A percentile compares a stretch with the other conserved stretches of the same genome.
Evolutionary conservation across 2,113 vertebrate species (phyloP).

Genomic region (Arenaria interpres): DNA sequence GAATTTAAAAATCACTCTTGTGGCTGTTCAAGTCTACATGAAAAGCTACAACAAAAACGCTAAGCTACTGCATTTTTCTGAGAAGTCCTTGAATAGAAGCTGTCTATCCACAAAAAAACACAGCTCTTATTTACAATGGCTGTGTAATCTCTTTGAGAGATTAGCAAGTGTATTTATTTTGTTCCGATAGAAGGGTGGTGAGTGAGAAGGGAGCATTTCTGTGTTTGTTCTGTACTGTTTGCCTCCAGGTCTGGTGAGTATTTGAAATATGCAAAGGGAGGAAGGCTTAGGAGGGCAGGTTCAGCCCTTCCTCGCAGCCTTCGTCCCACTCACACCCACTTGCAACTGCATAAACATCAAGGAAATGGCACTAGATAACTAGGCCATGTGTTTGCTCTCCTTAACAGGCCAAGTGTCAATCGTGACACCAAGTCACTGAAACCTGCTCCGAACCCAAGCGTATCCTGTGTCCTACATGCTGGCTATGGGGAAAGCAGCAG

Average conservation of each 20-base stretch:
- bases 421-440: neutral
- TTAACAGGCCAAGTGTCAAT: neutral
- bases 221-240: slow-evolving; percentile 50
- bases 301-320: neutral
- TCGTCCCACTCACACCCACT: neutral
- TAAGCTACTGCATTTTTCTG: neutral
- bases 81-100: neutral
- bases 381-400: neutral
- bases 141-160: slow-evolving; percentile 29
- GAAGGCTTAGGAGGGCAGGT: neutral
- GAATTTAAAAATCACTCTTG: neutral
- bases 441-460: neutral
- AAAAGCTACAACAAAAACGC: neutral
- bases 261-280: slow-evolving; percentile 38
- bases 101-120: neutral
- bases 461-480: accelerated
- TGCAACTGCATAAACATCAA: neutral
- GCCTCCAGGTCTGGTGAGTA: slow-evolving; percentile 36
- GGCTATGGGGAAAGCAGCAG: neutral
- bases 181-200: neutral
- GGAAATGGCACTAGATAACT: neutral
- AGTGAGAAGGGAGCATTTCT: neutral
- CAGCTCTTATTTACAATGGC: slow-evolving; percentile 20
- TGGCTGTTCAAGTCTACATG: neutral
- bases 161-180: slow-evolving; percentile 53